These are phyloP conservation scores for Chaenocephalus aceratus DNA, from an alignment of 2,113 vertebrate genomes.

Conservation along the genomic window DNA sequence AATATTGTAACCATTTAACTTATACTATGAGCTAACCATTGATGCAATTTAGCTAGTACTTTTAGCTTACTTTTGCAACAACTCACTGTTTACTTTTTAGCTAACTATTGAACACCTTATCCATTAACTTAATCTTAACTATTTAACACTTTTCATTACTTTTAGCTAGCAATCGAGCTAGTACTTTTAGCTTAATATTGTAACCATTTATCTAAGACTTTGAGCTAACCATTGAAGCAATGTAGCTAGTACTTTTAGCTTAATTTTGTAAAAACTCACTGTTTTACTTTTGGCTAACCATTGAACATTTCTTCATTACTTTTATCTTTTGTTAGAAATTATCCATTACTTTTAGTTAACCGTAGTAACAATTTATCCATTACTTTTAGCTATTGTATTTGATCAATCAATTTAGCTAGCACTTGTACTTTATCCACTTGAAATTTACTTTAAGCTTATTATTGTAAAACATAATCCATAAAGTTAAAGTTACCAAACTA, in stretches of 20 bases:
- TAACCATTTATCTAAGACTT: neutral
- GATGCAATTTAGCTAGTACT: neutral
- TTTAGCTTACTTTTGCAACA: neutral
- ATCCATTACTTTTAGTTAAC: neutral
- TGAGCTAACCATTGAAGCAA: neutral
- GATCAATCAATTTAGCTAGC: neutral
- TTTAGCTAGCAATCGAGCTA: neutral
- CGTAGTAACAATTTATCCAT: neutral
- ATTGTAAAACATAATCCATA: too few species aligned
- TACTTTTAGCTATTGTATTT: neutral
- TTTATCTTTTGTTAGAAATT: neutral
- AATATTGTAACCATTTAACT: neutral
- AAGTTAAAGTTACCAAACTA: too few species aligned
- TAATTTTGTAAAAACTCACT: neutral
- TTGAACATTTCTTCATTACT: rapidly evolving
- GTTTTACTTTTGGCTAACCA: too few species aligned
- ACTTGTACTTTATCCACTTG: neutral
- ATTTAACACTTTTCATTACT: rapidly evolving
- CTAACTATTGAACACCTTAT: too few species aligned
- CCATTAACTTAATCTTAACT: neutral
- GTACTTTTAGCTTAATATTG: neutral
- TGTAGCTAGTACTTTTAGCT: neutral
- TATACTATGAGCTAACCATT: neutral
- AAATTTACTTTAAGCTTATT: too few species aligned
- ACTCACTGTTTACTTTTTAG: neutral